phyloP scores from a whole-genome alignment of 2,797 vertebrate genomes.

The Channallabes apus region DNA sequence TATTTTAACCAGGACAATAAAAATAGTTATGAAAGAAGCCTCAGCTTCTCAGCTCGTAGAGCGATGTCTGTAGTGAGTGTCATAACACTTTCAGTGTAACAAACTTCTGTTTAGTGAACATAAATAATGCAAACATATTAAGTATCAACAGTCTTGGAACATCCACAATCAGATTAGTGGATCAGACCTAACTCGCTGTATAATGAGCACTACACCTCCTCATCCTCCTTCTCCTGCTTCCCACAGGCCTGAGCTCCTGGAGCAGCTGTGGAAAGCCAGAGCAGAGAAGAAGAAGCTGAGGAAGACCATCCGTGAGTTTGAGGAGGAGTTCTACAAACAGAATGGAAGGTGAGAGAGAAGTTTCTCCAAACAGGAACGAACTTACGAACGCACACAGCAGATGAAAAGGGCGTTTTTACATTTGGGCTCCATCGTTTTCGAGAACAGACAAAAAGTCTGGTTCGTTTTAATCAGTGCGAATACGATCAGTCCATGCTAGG shows the following conservation, averaged over 20 bases:
- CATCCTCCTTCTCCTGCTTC: constrained; percentile 17
- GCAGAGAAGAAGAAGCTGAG: constrained; percentile 96
- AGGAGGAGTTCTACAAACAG: constrained; percentile 93
- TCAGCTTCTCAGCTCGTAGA: not conserved
- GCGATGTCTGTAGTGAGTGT: not conserved
- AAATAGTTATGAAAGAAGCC: not conserved
- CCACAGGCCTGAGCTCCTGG: constrained; percentile 92
- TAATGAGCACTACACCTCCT: not conserved
- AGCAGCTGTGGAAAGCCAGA: constrained; percentile 96
- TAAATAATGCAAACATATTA: not conserved
- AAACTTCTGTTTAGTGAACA: not conserved
- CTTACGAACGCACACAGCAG: no score
- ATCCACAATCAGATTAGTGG: no score
- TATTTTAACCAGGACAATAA: not conserved
- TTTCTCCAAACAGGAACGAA: not conserved
- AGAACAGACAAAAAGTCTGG: no score
- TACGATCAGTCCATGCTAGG: no score
- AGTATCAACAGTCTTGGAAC: not conserved
- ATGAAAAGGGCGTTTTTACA: no score
- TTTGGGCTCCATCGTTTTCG: no score
- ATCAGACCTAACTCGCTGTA: not conserved
- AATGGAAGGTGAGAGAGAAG: constrained; percentile 85
- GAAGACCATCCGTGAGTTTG: constrained; percentile 90
- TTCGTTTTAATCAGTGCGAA: no score
- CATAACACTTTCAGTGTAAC: not conserved